These are phyloP conservation scores for Bos indicus DNA, from an alignment of 2,113 vertebrate species.

Conservation along the genomic window DNA sequence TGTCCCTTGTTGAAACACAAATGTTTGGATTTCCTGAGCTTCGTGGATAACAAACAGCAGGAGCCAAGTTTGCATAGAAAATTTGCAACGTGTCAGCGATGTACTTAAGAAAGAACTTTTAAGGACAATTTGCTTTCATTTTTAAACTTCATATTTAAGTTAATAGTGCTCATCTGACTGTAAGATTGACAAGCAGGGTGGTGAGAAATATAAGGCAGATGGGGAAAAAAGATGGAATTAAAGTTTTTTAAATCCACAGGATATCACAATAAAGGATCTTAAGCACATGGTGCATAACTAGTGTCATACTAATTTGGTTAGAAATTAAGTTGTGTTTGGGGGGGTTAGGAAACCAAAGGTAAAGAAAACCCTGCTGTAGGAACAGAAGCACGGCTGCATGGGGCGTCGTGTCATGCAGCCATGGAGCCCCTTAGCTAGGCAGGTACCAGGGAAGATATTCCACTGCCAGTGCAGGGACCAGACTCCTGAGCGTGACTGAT, in stretches of 20 bases:
- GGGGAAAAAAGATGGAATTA: not conserved
- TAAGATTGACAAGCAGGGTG: not conserved
- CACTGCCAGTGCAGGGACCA: not conserved
- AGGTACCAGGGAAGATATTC: not conserved
- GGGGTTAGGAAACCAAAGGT: not conserved
- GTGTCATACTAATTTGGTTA: not conserved
- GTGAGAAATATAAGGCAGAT: constrained; percentile 33
- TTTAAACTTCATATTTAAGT: constrained; percentile 45
- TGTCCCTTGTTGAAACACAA: constrained; percentile 79
- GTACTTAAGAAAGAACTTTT: constrained; percentile 48
- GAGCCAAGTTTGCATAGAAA: constrained; percentile 82
- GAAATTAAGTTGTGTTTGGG: not conserved
- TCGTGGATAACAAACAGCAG: constrained; percentile 67
- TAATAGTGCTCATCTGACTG: not conserved
- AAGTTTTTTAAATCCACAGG: constrained; percentile 46
- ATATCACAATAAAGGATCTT: not conserved
- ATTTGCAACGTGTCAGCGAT: constrained; percentile 67
- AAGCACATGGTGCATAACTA: not conserved
- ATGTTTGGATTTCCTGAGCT: constrained; percentile 82
- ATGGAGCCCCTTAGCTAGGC: not conserved
- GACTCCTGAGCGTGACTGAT: not conserved
- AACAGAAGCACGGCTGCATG: not conserved
- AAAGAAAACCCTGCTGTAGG: not conserved
- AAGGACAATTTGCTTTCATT: constrained; percentile 48
- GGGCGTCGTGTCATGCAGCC: not conserved